Conservation (phyloP, 2,797 vertebrate species). For the Scyliorhinus canicula region DNA sequence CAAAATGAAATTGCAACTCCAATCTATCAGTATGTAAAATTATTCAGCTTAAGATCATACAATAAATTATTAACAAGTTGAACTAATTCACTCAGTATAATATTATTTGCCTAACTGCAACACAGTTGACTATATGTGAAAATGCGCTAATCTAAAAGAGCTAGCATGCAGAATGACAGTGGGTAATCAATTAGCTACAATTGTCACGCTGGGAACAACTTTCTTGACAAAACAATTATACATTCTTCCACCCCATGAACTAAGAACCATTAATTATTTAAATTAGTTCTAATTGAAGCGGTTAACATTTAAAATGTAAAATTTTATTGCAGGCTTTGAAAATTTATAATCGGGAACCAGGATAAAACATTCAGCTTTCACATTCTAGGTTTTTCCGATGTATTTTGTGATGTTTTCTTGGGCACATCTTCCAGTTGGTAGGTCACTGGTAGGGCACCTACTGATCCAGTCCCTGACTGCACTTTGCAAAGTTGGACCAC, state of each 20-base stretch:
- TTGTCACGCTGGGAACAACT: not conserved
- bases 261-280: slow-evolving; percentile 6
- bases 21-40: not conserved
- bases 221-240: not conserved
- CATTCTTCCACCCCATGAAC: not conserved
- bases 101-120: not conserved
- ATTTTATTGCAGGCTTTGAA: not conserved
- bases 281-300: not conserved
- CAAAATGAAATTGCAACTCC: not conserved
- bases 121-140: not conserved
- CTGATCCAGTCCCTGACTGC: no score
- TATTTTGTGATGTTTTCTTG: not conserved
- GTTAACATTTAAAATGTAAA: slow-evolving; percentile 4
- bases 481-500: no score
- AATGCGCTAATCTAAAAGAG: not conserved
- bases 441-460: no score
- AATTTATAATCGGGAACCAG: not conserved
- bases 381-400: not conserved
- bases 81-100: not conserved
- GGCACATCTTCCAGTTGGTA: not conserved
- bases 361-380: not conserved
- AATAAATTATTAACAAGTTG: not conserved
- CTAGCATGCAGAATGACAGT: not conserved
- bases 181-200: slow-evolving; percentile 9
- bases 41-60: not conserved